Conservation (phyloP, 2,797 vertebrate genomes). For the Eulemur rubriventer region DNA sequence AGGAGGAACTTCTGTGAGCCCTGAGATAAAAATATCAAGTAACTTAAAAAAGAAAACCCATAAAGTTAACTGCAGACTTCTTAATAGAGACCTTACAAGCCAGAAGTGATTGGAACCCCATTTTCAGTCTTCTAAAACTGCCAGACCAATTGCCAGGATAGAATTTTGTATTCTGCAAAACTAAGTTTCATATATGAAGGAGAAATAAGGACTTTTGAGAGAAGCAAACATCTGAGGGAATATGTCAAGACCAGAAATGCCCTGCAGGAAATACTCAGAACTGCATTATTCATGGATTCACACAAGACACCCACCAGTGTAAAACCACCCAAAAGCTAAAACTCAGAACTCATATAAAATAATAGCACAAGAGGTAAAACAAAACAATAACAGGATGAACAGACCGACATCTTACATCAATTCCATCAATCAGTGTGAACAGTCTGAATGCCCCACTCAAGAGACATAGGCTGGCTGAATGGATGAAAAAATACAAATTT, state of each 20-base stretch:
- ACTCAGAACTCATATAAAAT: not conserved
- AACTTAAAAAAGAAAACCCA: not conserved
- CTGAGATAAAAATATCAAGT: not conserved
- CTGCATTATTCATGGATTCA: not conserved
- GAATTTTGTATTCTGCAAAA: no score
- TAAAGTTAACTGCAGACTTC: not conserved
- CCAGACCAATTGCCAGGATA: no score
- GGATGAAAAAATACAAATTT: not conserved
- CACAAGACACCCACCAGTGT: not conserved
- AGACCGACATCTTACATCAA: not conserved
- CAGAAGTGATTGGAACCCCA: not conserved
- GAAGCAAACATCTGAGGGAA: not conserved
- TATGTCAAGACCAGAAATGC: not conserved
- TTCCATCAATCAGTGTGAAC: not conserved
- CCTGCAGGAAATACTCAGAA: not conserved
- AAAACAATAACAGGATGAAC: not conserved
- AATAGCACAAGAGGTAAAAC: not conserved
- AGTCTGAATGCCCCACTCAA: not conserved
- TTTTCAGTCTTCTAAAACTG: not conserved
- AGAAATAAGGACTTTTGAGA: not conserved
- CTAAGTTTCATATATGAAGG: not conserved
- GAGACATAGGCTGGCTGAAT: not conserved
- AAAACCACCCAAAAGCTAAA: not conserved
- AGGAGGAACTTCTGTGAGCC: not conserved
- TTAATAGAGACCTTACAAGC: not conserved